Base-by-base conservation (phyloP, 2,888 invertebrate genomes). In the Tromatobia lineatoria region DNA sequence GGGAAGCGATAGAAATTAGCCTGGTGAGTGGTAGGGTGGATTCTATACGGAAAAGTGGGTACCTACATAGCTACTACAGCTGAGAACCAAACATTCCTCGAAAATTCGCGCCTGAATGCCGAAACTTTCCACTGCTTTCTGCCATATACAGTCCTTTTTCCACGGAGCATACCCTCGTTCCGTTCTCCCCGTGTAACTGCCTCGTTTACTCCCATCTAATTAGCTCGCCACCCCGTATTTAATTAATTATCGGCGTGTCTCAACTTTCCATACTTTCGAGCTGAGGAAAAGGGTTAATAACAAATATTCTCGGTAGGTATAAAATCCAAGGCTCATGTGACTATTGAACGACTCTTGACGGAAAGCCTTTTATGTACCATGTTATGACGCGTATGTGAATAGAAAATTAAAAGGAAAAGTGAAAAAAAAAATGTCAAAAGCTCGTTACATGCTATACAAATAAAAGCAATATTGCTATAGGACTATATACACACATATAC, bases 231-330 rank as follows among this genome's bases (percentile, higher is more conserved):
- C 59, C 64, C 38, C 45, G 64, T 80, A 61, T 84, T 64, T 80
- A 78, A 84, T 84, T 77, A 80, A 74, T 74, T 84, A 80, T 80
- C 67, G 29, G 54, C 23, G 25, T 42, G 38, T 79, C 54, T 74
- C 69, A 79, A 83, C 45, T 50, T 82, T 82, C 73, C 13, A 13
- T 23, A 38, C 52, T 54, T 15, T n/a, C 18, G 64, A 34, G n/a
- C 2, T 10, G 38, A 20, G 61, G 18, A 57, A 71, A 52, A 3
- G 10, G 34, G n/a, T 79, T 64, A 52, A 50, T 29, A 71, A 66
- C 52, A 45, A 59, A 74, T 34, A 25, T 64, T 3, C 38, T 20
- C 4, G 64, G 15, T n/a, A 20, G 2, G 18, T 38, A 18, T 34
- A n/a, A n/a, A n/a, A 2, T n/a, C 61, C 61, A n/a, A 61, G n/a